Evolutionary conservation across 1,140 invertebrate species (phyloP).

Genomic region (Caenorhabditis briggsae): DNA sequence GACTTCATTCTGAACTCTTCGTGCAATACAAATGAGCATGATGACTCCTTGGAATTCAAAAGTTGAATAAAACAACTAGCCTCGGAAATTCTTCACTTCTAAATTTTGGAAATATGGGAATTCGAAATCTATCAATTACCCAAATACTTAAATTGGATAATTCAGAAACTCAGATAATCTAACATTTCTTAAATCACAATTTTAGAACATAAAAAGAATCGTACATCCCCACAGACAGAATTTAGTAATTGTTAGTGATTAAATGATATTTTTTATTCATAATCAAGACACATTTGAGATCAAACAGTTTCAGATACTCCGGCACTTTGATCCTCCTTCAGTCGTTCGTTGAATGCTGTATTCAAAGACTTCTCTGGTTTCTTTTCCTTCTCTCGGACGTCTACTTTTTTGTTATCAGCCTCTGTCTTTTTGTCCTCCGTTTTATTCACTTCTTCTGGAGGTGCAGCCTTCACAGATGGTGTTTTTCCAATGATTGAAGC

Average conservation of each 20-base stretch:
- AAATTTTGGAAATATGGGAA: too few species aligned
- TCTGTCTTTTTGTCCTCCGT: background rate
- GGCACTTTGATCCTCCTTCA: constrained; percentile 6
- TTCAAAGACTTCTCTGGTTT: constrained; percentile 10
- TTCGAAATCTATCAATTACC: too few species aligned
- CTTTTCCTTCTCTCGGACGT: background rate
- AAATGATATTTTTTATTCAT: too few species aligned
- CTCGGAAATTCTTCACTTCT: too few species aligned
- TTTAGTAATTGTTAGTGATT: too few species aligned
- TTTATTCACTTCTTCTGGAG: background rate
- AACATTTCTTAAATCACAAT: too few species aligned
- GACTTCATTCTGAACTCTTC: constrained; percentile 4
- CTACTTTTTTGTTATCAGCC: background rate
- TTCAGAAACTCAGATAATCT: too few species aligned
- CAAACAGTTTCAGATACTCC: constrained; percentile 10
- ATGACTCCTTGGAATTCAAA: background rate
- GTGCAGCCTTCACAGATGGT: background rate
- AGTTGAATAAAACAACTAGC: too few species aligned
- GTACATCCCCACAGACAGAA: too few species aligned
- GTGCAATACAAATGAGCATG: background rate
- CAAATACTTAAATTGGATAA: too few species aligned
- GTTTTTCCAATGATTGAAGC: background rate
- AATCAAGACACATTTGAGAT: background rate
- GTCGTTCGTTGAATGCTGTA: constrained; percentile 9
- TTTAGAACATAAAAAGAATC: too few species aligned